These are phyloP conservation scores for Torymus aiolomorphi DNA, from an alignment of 2,888 invertebrate genomes.

Conservation along the genomic window DNA sequence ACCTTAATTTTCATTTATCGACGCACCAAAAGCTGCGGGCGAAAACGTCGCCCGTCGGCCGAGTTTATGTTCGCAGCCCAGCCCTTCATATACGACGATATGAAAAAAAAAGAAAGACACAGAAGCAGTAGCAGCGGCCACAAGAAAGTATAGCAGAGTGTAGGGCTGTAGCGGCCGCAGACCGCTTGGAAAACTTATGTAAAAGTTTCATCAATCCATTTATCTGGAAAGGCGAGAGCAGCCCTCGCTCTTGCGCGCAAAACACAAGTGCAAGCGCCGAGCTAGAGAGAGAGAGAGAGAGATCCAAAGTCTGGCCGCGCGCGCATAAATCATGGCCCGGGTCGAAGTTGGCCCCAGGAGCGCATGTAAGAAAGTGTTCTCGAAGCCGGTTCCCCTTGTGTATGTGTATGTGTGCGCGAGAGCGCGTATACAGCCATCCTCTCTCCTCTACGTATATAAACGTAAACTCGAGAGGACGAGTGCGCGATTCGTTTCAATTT, in stretches of 20 bases:
- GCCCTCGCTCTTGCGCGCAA: constrained; percentile 13
- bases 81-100: too few species aligned
- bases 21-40: constrained; percentile 1
- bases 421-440: neutral
- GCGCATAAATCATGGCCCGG: constrained; percentile 53
- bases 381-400: neutral
- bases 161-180: neutral
- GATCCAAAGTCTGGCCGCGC: constrained; percentile 41
- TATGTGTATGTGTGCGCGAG: neutral
- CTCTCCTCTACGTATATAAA: constrained; percentile 32
- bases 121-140: too few species aligned
- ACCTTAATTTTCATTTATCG: constrained; percentile 20
- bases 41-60: neutral
- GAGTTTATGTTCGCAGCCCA: constrained; percentile 19
- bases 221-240: constrained; percentile 31
- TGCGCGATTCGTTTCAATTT: constrained; percentile 63
- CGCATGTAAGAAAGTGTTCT: constrained; percentile 34
- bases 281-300: neutral
- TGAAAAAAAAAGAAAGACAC: neutral
- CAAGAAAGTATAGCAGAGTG: constrained; percentile 1
- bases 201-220: constrained; percentile 57
- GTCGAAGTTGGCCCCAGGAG: constrained; percentile 38
- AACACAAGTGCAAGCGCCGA: constrained; percentile 36
- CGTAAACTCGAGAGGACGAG: constrained; percentile 41
- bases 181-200: constrained; percentile 41